Percentiles rank a stretch among this genome's conserved stretches.
phyloP scores from a whole-genome alignment of 2,888 invertebrate genomes.

The Cecidostiba fungosa region DNA sequence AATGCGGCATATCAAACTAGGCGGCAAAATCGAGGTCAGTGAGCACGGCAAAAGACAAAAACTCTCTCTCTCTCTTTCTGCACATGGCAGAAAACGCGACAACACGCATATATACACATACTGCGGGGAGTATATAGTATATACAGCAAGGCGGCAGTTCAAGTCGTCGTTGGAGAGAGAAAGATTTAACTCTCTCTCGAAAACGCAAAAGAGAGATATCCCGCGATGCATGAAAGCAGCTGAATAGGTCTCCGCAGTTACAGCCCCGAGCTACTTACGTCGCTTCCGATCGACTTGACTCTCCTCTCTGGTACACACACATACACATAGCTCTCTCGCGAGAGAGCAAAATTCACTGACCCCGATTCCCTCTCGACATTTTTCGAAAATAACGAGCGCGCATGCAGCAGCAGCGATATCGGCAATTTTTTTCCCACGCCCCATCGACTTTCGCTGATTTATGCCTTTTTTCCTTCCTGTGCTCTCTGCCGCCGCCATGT shows the following conservation, averaged over 20 bases:
- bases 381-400: constrained; percentile 40
- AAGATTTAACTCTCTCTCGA: constrained; percentile 29
- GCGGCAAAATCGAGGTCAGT: constrained; percentile 23
- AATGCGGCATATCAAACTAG: background rate
- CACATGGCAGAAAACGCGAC: constrained; percentile 10
- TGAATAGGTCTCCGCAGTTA: constrained; percentile 35
- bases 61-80: background rate
- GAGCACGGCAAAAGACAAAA: background rate
- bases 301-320: background rate
- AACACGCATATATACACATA: background rate
- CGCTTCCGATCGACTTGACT: constrained; percentile 55
- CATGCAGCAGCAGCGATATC: background rate
- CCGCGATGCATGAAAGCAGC: constrained; percentile 44
- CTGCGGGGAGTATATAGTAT: background rate
- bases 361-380: constrained; percentile 25
- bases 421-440: constrained; percentile 49
- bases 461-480: constrained; percentile 5
- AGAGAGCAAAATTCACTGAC: constrained; percentile 53
- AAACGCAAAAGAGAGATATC: constrained; percentile 19
- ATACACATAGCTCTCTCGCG: background rate
- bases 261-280: constrained; percentile 56
- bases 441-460: constrained; percentile 54
- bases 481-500: background rate
- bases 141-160: background rate
- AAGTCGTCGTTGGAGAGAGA: background rate